Conservation (phyloP, 2,888 invertebrate species). For the Drosophila lacicola region DNA sequence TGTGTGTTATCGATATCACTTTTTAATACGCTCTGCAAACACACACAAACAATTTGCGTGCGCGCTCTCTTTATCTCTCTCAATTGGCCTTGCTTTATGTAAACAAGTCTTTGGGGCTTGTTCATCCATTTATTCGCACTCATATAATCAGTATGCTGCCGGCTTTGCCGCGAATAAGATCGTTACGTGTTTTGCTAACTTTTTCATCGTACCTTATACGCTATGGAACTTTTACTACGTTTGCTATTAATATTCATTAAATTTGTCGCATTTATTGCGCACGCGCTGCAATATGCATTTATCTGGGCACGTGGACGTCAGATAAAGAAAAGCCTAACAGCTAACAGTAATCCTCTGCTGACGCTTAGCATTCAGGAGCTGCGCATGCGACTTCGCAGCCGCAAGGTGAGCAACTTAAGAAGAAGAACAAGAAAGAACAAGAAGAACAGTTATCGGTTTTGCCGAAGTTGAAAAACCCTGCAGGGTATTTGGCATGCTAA, state of each 20-base stretch:
- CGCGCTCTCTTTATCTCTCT: not conserved
- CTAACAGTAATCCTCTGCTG: constrained; percentile 63
- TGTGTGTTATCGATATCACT: constrained; percentile 6
- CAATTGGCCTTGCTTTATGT: not conserved
- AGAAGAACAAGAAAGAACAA: not conserved
- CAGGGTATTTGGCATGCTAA: too few relatives aligned
- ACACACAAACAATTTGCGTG: not conserved
- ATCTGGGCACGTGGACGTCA: not conserved
- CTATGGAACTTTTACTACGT: constrained; percentile 76
- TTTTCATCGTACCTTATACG: not conserved
- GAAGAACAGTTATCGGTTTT: not conserved
- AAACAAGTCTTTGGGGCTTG: not conserved
- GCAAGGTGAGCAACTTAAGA: constrained; percentile 62
- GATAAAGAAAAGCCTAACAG: constrained; percentile 39
- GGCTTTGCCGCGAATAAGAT: not conserved
- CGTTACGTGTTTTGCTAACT: not conserved
- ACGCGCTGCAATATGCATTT: constrained; percentile 12
- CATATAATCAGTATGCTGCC: constrained; percentile 18
- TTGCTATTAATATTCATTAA: constrained; percentile 60
- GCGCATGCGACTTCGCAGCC: constrained; percentile 55
- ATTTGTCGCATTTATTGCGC: constrained; percentile 37
- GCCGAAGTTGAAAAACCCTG: not conserved
- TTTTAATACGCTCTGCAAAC: not conserved
- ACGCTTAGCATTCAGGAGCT: constrained; percentile 62
- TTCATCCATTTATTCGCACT: constrained; percentile 2